Conservation (phyloP, 2,888 invertebrate genomes). For the Yponomeuta evonymella region DNA sequence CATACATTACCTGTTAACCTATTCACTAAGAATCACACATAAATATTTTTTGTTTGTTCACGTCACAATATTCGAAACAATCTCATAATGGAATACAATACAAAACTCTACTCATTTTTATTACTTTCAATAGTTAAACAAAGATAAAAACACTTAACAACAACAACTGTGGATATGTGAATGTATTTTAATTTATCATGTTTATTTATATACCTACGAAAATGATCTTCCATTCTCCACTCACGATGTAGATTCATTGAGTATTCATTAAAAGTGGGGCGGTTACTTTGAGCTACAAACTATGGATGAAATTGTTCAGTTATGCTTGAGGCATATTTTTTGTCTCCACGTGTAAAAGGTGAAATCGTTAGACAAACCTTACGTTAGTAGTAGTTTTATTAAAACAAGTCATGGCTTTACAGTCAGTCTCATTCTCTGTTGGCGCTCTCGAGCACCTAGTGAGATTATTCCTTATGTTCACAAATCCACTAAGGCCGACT, state of each 20-base stretch:
- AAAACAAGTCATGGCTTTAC: constrained; percentile 66
- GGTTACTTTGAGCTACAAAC: not conserved
- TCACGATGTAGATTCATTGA: not conserved
- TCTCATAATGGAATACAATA: constrained; percentile 50
- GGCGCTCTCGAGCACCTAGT: constrained; percentile 51
- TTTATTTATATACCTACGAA: not conserved
- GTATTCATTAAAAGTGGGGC: not conserved
- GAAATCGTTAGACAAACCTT: constrained; percentile 23
- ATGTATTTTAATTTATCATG: not conserved
- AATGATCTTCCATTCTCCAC: not conserved
- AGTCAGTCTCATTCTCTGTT: constrained; percentile 60
- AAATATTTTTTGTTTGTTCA: constrained; percentile 59
- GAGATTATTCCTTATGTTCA: constrained; percentile 38
- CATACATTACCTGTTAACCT: constrained; percentile 40
- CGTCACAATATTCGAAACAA: constrained; percentile 56
- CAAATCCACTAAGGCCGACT: constrained; percentile 18
- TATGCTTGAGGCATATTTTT: not conserved
- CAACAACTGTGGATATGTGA: constrained; percentile 37
- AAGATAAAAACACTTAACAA: constrained; percentile 57
- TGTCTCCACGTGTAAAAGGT: not conserved
- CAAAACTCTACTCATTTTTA: constrained; percentile 44
- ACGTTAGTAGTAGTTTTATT: constrained; percentile 26
- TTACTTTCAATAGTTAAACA: constrained; percentile 55
- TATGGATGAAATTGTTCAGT: not conserved
- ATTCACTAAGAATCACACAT: constrained; percentile 70